These are phyloP conservation scores for Amphipoea oculea DNA, from an alignment of 2,888 invertebrate species.

Conservation along the genomic window DNA sequence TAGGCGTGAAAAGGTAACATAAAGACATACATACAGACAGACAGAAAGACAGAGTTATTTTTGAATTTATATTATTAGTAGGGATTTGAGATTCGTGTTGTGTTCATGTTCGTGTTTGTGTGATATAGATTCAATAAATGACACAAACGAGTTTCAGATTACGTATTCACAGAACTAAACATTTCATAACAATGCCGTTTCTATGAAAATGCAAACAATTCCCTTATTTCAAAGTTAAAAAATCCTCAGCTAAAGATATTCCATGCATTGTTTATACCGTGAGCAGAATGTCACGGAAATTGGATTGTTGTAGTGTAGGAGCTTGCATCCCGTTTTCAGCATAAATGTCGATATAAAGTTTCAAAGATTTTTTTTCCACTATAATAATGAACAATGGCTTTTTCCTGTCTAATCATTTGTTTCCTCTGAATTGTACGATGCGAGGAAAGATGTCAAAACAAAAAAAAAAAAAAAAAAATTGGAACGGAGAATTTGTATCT, in stretches of 20 bases:
- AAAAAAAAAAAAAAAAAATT: too few species aligned
- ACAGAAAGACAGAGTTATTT: too few species aligned
- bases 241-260: constrained; percentile 36
- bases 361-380: background rate
- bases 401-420: background rate
- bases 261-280: constrained; percentile 52
- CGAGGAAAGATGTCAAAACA: background rate
- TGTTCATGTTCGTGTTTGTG: too few species aligned
- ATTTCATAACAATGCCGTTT: background rate
- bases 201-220: constrained; percentile 13
- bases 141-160: background rate
- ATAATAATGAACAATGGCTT: background rate
- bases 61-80: too few species aligned
- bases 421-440: background rate
- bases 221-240: constrained; percentile 8
- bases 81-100: too few species aligned
- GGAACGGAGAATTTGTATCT: background rate
- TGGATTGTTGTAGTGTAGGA: constrained; percentile 46
- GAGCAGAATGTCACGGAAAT: constrained; percentile 50
- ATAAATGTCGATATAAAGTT: background rate
- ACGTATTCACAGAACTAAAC: constrained; percentile 13
- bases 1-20: too few species aligned
- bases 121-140: background rate
- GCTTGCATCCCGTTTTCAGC: constrained; percentile 28
- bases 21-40: too few species aligned